A percentile compares a stretch with the other conserved stretches of the same genome.
phyloP scores from a whole-genome alignment of 2,797 vertebrate species.

The Picus viridis region DNA sequence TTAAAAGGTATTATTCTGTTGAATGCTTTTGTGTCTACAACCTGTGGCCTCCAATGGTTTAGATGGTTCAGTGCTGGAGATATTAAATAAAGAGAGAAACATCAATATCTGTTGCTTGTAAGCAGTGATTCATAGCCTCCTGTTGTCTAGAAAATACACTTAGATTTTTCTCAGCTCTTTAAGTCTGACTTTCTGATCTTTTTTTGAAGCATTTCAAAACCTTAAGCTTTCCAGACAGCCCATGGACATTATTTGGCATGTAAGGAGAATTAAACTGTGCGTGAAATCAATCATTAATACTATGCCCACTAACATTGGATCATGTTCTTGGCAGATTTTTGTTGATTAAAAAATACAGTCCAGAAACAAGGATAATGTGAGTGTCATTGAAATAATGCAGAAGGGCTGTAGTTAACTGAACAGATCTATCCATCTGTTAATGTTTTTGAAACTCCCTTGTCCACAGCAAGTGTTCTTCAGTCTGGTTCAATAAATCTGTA shows the following conservation, averaged over 20 bases:
- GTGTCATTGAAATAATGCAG: background rate
- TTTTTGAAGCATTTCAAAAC: background rate
- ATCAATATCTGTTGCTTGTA: background rate
- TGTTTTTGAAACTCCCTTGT: background rate
- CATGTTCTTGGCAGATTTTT: accelerated
- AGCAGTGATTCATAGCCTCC: background rate
- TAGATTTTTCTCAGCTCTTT: background rate
- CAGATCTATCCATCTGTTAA: background rate
- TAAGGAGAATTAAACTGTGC: background rate
- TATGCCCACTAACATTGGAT: background rate
- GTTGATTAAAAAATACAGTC: background rate
- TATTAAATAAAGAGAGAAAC: background rate
- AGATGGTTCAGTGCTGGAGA: background rate
- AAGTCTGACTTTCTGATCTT: background rate
- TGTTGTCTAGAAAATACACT: background rate
- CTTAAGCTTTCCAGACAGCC: background rate
- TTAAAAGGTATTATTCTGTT: background rate
- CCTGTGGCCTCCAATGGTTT: background rate
- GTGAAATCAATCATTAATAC: background rate
- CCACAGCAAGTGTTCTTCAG: background rate
- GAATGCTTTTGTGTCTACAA: background rate
- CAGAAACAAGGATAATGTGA: background rate
- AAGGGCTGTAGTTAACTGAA: background rate
- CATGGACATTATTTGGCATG: background rate
- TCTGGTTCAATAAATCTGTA: accelerated